A percentile compares a stretch with the other conserved stretches of the same genome.
These are phyloP conservation scores for Pseudochromis fuscus DNA, from an alignment of 2,797 vertebrate genomes.

Conservation along the genomic window DNA sequence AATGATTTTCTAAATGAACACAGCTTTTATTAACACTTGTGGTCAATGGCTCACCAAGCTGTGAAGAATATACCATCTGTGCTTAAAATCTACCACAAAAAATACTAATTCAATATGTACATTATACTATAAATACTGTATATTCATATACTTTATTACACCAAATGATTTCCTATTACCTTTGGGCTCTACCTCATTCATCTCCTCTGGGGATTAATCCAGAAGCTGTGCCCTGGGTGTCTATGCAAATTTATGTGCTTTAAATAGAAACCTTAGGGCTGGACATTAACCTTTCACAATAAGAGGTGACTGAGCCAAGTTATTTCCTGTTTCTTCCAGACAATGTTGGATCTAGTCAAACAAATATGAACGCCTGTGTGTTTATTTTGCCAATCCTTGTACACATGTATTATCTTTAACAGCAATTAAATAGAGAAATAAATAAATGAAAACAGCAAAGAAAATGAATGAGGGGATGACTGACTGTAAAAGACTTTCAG, in stretches of 20 bases:
- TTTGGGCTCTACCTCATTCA: background rate
- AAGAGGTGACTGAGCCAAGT: background rate
- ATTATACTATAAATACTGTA: no score
- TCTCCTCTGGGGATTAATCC: background rate
- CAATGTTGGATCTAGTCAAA: background rate
- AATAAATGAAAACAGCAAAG: background rate
- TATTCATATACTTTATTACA: no score
- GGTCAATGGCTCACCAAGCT: no score
- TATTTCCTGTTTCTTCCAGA: background rate
- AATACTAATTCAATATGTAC: no score
- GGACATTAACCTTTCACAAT: background rate
- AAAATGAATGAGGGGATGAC: no score
- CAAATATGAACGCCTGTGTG: background rate
- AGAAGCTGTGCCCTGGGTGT: background rate
- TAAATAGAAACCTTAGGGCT: slow-evolving; percentile 3
- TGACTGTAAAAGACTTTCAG: background rate
- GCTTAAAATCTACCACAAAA: no score
- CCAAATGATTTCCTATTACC: background rate
- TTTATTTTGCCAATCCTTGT: background rate
- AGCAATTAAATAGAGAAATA: no score
- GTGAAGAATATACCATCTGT: background rate
- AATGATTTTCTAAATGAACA: background rate
- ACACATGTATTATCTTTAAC: background rate
- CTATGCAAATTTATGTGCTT: background rate
- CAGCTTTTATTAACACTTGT: background rate